Base-by-base conservation (phyloP, 2,888 invertebrate species). In the Eupithecia exiguata region DNA sequence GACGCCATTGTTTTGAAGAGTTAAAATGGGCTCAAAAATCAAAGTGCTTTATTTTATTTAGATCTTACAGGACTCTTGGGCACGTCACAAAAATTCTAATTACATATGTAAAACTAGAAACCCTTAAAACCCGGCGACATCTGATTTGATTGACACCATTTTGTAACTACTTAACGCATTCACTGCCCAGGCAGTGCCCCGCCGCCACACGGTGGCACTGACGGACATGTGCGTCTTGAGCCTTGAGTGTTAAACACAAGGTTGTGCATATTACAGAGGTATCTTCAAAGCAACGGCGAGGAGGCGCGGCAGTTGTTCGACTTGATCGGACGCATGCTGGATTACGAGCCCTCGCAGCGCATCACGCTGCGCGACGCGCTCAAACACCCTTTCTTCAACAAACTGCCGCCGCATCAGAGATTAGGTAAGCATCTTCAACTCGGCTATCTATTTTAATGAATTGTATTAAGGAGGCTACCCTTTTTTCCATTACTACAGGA, bases 291-390 rank as follows among this genome's bases (percentile, higher is more conserved):
- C 85, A 98, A 98, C 83, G 97, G 97, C 84, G 97, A 97, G 82
- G 99, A 99, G 86, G 98, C 99, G 91, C 96, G 97, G 79, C 97
- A 98, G 89, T 95, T 99, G 86, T 99, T 99, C 92, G 98, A 99
- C 90, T 95, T 99, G 88, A 97, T 99, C 83, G 96, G 97, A 85
- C 96, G 97, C 91, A 99, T 99, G 99, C 95, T 99, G 89, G 99
- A 99, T 84, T 99, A 99, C 93, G 99, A 99, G 90, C 99, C 99
- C 40, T 95, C 96, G 77, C 97, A 98, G 87, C 96, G 99, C 78
- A 96, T 99, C 86, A 96, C 97, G 83, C 95, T 99, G 84, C 94
- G 96, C 81, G 98, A 99, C 84, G 98, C 99, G 21, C 94, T 99
- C 84, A 94, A 96, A 70, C 99, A 99, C 95, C 97, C 98, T 71